A percentile compares a stretch with the other conserved stretches of the same genome.
These are phyloP conservation scores for Carposina sasakii DNA, from an alignment of 1,140 invertebrate genomes.

Conservation along the genomic window DNA sequence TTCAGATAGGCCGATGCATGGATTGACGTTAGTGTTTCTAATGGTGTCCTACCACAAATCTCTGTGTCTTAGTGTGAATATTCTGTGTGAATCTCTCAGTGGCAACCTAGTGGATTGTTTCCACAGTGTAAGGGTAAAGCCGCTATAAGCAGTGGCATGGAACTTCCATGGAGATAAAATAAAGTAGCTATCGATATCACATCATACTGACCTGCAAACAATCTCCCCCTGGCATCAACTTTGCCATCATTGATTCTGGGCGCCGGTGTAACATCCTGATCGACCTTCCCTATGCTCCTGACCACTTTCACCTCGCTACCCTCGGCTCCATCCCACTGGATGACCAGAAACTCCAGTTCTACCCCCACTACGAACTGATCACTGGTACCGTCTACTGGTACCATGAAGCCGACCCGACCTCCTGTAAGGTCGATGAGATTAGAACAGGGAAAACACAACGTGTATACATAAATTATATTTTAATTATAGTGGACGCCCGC, in stretches of 20 bases:
- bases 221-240: constrained; percentile 82
- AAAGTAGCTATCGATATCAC: not conserved
- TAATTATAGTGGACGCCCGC: not conserved
- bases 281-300: constrained; percentile 75
- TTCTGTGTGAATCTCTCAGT: too few relatives aligned
- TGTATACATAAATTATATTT: not conserved
- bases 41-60: too few relatives aligned
- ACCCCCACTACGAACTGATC: constrained; percentile 79
- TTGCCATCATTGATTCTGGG: constrained; percentile 92
- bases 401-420: constrained; percentile 73
- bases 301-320: constrained; percentile 57
- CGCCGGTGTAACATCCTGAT: constrained; percentile 60
- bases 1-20: too few relatives aligned
- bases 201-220: constrained; percentile 79
- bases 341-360: constrained; percentile 75
- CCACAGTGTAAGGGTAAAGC: too few relatives aligned
- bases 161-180: not conserved
- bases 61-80: too few relatives aligned
- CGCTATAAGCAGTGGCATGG: not conserved
- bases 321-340: constrained; percentile 80
- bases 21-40: too few relatives aligned
- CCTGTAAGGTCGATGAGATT: constrained; percentile 20
- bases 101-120: too few relatives aligned
- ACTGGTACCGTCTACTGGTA: constrained; percentile 77
- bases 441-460: not conserved